phyloP scores from a whole-genome alignment of 2,888 invertebrate genomes.

The Caenorhabditis sp. region DNA sequence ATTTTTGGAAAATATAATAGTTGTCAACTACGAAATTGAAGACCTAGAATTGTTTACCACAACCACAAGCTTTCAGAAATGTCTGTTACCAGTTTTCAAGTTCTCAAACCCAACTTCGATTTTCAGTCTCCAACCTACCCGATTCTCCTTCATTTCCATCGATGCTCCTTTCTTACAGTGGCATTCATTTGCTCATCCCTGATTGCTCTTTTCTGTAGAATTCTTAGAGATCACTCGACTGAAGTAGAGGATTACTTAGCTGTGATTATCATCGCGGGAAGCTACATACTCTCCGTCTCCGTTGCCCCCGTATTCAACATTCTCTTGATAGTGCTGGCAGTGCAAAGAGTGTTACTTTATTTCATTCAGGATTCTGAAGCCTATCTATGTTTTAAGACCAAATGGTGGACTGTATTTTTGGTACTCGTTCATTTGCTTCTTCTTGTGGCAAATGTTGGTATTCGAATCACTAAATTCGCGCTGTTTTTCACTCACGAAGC shows the following conservation, averaged over 20 bases:
- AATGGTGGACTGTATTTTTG: background rate
- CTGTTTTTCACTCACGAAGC: background rate
- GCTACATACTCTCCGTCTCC: no score
- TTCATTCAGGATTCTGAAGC: background rate
- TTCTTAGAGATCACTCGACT: no score
- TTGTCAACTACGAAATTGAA: no score
- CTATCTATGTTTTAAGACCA: background rate
- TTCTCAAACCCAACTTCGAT: no score
- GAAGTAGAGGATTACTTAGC: no score
- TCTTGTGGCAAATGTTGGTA: background rate
- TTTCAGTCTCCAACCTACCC: background rate
- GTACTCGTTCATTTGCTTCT: no score
- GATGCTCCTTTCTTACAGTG: background rate
- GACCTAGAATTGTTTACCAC: no score
- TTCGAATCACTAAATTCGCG: background rate
- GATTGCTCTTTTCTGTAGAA: background rate
- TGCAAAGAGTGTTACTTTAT: background rate
- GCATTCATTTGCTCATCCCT: background rate
- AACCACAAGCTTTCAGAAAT: no score
- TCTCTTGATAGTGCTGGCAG: background rate
- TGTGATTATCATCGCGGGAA: background rate
- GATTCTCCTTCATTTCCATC: background rate
- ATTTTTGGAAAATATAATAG: no score
- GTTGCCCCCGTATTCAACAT: background rate
- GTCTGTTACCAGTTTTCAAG: no score